Evolutionary conservation across 2,797 vertebrate genomes (phyloP), one percentile per base, ranked within the genome.

Genomic region (Liasis olivaceus): DNA sequence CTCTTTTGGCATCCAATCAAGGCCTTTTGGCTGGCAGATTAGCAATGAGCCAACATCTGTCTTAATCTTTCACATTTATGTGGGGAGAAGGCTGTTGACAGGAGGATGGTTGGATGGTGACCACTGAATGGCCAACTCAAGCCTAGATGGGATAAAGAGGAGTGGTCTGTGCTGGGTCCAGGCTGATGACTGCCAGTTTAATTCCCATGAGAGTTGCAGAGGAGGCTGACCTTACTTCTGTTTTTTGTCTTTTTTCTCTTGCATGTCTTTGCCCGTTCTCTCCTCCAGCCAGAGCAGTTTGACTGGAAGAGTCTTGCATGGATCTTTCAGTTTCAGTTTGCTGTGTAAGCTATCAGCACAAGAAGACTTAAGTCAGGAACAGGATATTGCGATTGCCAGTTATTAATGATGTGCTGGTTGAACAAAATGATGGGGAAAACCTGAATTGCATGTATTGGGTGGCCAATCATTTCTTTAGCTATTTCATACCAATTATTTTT

Each of bases 401-500:
- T 77, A 42, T 60, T 59, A 54, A 72, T 47, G 59, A n/a, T 15
- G 22, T 31, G 51, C 28, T 24, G 8, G 4, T 62, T 84, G 15
- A 89, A 56, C 28, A 63, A 56, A 88, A 88, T 13, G 24, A 12
- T 88, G 31, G 42, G 20, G 54, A 58, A 81, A 56, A 64, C 5
- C 17, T 81, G 28, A 81, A 47, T 28, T 60, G 31, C 58, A 81
- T n/a, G 60, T 58, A 31, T 6, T 62, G 87, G 60, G 51, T 36
- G 59, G 14, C 3, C 22, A 69, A 58, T 85, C n/a, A 54, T 47
- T 15, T 26, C 24, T 84, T n/a, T 88, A 62, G 6, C 77, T 85
- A 56, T 89, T 92, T 36, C 87, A 92, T 84, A 72, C n/a, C 15
- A 60, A 88, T 64, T 36, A 63, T 77, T 92, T 58, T 72, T 72